Conservation (phyloP, 2,797 vertebrate species). For the Sebastes glaucus region DNA sequence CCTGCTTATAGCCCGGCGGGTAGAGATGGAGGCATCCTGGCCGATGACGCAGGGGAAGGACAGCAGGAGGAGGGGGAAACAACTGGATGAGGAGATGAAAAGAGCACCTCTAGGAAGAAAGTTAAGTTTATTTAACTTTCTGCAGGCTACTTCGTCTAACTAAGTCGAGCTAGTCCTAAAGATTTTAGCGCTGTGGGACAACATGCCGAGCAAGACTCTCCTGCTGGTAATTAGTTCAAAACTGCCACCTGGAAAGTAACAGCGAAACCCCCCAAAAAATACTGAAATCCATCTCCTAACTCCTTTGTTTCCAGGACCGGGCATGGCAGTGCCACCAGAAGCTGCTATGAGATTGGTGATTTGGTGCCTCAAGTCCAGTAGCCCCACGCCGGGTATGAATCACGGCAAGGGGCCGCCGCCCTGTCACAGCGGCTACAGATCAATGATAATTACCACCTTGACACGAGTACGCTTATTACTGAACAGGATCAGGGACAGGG, state of each 20-base stretch:
- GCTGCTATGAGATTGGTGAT: conserved; percentile 58
- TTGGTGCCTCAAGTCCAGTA: conserved; percentile 67
- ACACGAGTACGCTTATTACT: conserved; percentile 99
- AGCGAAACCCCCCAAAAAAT: background rate
- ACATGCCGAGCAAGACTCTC: background rate
- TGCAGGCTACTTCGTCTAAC: background rate
- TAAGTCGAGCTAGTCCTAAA: background rate
- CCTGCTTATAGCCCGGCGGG: conserved; percentile 1
- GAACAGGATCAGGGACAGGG: conserved; percentile 97
- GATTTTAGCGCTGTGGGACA: background rate
- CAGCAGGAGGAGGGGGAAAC: background rate
- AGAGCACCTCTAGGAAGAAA: background rate
- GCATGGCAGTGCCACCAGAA: conserved; percentile 55
- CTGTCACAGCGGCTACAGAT: conserved; percentile 93
- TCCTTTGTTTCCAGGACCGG: conserved; percentile 43
- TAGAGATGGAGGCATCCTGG: conserved; percentile 18
- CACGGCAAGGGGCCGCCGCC: conserved; percentile 86
- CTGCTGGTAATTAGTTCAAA: conserved; percentile 23
- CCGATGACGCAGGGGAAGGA: conserved; percentile 1
- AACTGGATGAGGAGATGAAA: background rate
- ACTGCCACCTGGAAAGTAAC: conserved; percentile 12
- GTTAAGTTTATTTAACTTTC: conserved; percentile 8
- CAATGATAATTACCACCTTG: conserved; percentile 99
- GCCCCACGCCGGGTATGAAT: conserved; percentile 89
- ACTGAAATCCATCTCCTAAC: conserved; percentile 41